Percentiles rank a stretch among this genome's conserved stretches.
These are phyloP conservation scores for Megalurothrips usitatus DNA, from an alignment of 2,888 invertebrate species.

Conservation along the genomic window DNA sequence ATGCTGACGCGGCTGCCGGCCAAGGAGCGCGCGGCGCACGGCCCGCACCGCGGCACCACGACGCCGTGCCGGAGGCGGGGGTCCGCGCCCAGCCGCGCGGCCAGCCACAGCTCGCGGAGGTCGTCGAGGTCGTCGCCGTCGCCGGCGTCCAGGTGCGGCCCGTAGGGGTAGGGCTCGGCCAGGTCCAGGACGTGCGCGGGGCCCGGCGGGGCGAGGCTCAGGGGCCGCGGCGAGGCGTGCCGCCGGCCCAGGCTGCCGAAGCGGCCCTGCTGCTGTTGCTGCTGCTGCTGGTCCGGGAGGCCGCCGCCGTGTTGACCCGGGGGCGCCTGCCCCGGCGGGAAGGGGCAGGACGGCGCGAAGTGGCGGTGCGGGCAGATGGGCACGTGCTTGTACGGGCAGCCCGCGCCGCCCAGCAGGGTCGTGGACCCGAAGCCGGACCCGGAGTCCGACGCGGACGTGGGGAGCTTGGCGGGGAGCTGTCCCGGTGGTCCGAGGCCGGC, in stretches of 20 bases:
- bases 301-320: no score
- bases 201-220: slow-evolving; percentile 24
- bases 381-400: neutral
- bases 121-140: neutral
- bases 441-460: slow-evolving; percentile 34
- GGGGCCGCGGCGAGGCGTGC: slow-evolving; percentile 12
- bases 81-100: neutral
- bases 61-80: neutral
- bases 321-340: slow-evolving; percentile 30
- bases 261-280: neutral
- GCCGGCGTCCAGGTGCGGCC: slow-evolving; percentile 18
- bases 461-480: slow-evolving; percentile 32
- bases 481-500: neutral
- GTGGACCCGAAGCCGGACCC: slow-evolving; percentile 35
- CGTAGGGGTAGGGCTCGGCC: slow-evolving; percentile 28
- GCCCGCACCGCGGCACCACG: slow-evolving; percentile 7
- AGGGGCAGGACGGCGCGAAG: slow-evolving; percentile 32
- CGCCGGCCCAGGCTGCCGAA: slow-evolving; percentile 26
- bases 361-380: slow-evolving; percentile 14
- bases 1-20: slow-evolving; percentile 27
- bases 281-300: no score
- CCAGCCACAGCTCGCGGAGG: slow-evolving; percentile 5
- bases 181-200: slow-evolving; percentile 27
- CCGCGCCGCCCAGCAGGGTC: slow-evolving; percentile 29
- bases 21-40: slow-evolving; percentile 14